These are phyloP conservation scores for Pelecanus crispus DNA, from an alignment of 2,113 vertebrate genomes.

Conservation along the genomic window DNA sequence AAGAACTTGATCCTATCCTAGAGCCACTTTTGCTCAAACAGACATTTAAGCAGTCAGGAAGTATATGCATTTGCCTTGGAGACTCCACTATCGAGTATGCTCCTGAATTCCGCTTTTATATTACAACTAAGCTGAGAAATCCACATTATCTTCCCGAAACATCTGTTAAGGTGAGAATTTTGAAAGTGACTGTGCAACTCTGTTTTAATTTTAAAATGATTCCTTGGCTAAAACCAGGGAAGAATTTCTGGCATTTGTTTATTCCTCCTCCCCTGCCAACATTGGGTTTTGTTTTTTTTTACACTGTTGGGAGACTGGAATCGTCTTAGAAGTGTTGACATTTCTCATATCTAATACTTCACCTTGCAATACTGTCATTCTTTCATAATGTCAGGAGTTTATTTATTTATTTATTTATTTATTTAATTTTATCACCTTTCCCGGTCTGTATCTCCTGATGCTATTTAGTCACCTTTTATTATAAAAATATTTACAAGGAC, in stretches of 20 bases:
- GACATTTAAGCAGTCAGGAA: constrained; percentile 87
- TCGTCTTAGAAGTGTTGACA: not conserved
- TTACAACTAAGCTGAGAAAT: constrained; percentile 89
- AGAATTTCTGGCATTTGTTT: not conserved
- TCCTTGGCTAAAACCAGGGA: not conserved
- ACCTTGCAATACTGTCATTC: not conserved
- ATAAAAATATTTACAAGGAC: not conserved
- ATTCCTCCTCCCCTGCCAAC: not conserved
- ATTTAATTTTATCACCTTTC: not conserved
- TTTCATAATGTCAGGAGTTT: not conserved
- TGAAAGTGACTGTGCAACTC: not conserved
- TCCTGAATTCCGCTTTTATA: constrained; percentile 86
- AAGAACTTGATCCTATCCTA: constrained; percentile 87
- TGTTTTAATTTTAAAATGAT: not conserved
- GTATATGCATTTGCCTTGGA: constrained; percentile 82
- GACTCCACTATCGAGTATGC: constrained; percentile 83
- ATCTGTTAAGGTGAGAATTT: constrained; percentile 79
- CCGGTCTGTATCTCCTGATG: not conserved
- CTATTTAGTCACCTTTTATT: not conserved
- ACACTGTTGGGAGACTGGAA: not conserved
- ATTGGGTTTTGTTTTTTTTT: not conserved
- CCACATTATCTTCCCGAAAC: constrained; percentile 87
- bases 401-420: not conserved
- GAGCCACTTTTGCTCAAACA: constrained; percentile 87
- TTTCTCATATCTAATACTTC: not conserved